Percentiles rank a stretch among this genome's conserved stretches.
Evolutionary conservation across 2,888 invertebrate species (phyloP).

Genomic region (Tipula lateralis): DNA sequence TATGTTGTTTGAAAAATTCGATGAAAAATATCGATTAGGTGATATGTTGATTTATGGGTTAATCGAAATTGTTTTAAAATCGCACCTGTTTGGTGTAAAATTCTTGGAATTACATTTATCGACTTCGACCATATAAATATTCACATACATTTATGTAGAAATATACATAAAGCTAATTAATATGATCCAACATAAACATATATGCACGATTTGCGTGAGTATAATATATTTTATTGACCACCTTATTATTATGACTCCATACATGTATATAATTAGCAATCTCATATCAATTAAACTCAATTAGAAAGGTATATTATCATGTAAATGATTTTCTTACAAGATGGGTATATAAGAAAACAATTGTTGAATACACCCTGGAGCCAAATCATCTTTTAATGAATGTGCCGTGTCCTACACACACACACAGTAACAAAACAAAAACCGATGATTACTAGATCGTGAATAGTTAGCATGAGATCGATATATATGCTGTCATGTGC

Average conservation of each 20-base stretch:
- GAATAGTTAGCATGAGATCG: neutral
- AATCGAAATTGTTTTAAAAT: neutral
- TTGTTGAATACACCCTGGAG: neutral
- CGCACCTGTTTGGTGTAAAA: neutral
- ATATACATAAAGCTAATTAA: neutral
- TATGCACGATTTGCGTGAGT: neutral
- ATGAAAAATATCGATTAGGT: neutral
- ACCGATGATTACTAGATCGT: neutral
- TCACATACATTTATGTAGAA: too few species aligned
- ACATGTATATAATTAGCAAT: neutral
- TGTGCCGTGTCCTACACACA: too few species aligned
- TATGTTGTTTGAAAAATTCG: neutral
- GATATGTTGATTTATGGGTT: slow-evolving; percentile 11
- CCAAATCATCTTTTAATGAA: neutral
- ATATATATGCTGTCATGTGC: neutral
- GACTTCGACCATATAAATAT: too few species aligned
- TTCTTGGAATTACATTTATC: neutral
- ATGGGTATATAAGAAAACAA: neutral
- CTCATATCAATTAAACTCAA: slow-evolving; percentile 11
- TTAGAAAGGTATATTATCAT: slow-evolving; percentile 13
- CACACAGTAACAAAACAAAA: neutral
- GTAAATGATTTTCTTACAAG: neutral
- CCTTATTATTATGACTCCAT: neutral
- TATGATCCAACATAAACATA: neutral
- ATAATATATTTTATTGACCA: neutral